Base-by-base conservation (phyloP, 2,888 invertebrate species). In the Bombyx huttoni region DNA sequence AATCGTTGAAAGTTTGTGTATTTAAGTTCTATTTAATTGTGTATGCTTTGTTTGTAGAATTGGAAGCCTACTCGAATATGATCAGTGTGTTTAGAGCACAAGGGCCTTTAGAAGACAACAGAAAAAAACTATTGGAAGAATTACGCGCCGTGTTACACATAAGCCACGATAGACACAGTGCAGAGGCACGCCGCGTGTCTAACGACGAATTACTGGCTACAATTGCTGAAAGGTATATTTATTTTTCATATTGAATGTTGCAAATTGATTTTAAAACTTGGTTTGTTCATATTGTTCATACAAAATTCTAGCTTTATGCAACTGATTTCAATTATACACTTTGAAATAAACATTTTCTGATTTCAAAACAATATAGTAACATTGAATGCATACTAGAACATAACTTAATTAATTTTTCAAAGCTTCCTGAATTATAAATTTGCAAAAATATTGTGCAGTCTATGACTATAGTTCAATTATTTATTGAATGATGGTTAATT, bases 41-140 rank as follows among this genome's bases (percentile, higher is more conserved):
- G 58, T 58, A 63, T 68, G 73, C 65, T 75, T 75, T 81, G 71
- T 70, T 89, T 90, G 53, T 78, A 96, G 96, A 98, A 91, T 87
- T 98, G 78, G 96, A 97, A 88, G 96, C 97, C 61, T 98, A 97
- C 90, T 93, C 95, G 68, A 93, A 93, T 80, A 91, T 97, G 79
- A 92, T 98, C 55, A 94, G 95, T 73, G 97, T 96, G 66, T 92
- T 98, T 77, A 92, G 98, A 84, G 97, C 97, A 67, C 97, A 97
- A 89, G 98, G 98, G 62, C 92, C 94, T 70, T 91, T 97, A 56
- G 94, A 92, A 75, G 92, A 92, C 70, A 94, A 94, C 71, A 96
- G 96, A 90, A 92, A 93, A 74, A 94, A 93, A 81, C 84, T 97
- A 67, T 89, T 98, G 51, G 93, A 94, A 76, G 96, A 97, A 73